Evolutionary conservation across 1,140 invertebrate species (phyloP).

Genomic region (Zeugodacus cucurbitae): DNA sequence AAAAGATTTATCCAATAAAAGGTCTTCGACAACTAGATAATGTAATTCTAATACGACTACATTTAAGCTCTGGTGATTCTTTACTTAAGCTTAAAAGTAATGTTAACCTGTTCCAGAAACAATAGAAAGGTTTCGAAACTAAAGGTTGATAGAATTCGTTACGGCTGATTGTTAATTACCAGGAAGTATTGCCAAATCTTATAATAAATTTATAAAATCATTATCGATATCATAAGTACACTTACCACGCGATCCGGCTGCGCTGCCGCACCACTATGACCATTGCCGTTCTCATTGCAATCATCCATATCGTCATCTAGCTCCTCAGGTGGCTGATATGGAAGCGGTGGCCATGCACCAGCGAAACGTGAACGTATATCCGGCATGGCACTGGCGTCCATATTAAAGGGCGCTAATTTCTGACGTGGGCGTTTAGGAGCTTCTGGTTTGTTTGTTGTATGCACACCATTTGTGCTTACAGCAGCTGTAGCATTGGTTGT

Average conservation of each 20-base stretch:
- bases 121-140: too few species aligned
- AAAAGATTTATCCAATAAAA: too few species aligned
- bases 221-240: background rate
- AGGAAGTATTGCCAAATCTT: background rate
- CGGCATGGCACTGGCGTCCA: constrained; percentile 65
- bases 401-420: constrained; percentile 67
- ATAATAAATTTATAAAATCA: too few species aligned
- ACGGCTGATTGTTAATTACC: background rate
- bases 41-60: too few species aligned
- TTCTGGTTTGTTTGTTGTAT: background rate
- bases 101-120: too few species aligned
- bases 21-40: too few species aligned
- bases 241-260: constrained; percentile 54
- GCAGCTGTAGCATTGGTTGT: background rate
- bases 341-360: constrained; percentile 63
- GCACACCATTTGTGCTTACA: background rate
- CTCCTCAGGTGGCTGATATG: constrained; percentile 50
- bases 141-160: too few species aligned
- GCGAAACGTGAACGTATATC: constrained; percentile 65
- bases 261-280: constrained; percentile 47
- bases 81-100: too few species aligned
- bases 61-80: too few species aligned
- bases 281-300: constrained; percentile 49
- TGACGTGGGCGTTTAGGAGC: constrained; percentile 61
- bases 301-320: constrained; percentile 58